These are phyloP conservation scores for Brachionus rubens DNA, from an alignment of 1,140 invertebrate genomes.

Conservation along the genomic window DNA sequence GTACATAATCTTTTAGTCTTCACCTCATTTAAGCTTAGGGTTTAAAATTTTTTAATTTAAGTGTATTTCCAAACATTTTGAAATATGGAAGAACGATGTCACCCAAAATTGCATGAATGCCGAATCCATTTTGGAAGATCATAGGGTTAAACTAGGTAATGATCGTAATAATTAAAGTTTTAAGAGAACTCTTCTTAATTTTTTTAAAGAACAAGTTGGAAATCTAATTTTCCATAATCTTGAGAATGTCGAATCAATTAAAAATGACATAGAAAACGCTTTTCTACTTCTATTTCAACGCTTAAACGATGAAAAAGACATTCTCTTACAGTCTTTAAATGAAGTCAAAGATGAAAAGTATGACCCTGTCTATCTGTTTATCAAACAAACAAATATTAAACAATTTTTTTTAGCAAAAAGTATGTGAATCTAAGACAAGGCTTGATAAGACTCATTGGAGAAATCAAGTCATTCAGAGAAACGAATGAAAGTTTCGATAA, in stretches of 20 bases:
- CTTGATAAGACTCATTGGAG: neutral
- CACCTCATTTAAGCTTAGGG: too few species aligned
- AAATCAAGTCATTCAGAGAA: constrained; percentile 13
- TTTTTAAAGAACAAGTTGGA: constrained; percentile 2
- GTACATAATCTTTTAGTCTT: constrained; percentile 13
- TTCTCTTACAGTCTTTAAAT: neutral
- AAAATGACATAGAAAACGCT: constrained; percentile 17
- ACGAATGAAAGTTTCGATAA: constrained; percentile 42
- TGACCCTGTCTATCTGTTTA: neutral
- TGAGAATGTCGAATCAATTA: constrained; percentile 17
- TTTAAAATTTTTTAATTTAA: constrained; percentile 22
- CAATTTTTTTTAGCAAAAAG: neutral
- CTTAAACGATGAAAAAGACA: constrained; percentile 32
- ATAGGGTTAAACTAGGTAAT: neutral
- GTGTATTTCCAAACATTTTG: constrained; percentile 41
- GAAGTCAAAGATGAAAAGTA: constrained; percentile 42
- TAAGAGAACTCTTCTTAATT: too few species aligned
- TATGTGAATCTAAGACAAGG: constrained; percentile 35
- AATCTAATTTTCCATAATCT: constrained; percentile 19
- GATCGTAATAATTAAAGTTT: neutral
- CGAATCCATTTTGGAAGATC: neutral
- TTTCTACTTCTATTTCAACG: constrained; percentile 6
- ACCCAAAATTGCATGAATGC: constrained; percentile 16
- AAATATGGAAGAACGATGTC: constrained; percentile 24
- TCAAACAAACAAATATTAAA: neutral